These are phyloP conservation scores for Lottia scabra DNA, from an alignment of 2,888 invertebrate genomes.

Conservation along the genomic window DNA sequence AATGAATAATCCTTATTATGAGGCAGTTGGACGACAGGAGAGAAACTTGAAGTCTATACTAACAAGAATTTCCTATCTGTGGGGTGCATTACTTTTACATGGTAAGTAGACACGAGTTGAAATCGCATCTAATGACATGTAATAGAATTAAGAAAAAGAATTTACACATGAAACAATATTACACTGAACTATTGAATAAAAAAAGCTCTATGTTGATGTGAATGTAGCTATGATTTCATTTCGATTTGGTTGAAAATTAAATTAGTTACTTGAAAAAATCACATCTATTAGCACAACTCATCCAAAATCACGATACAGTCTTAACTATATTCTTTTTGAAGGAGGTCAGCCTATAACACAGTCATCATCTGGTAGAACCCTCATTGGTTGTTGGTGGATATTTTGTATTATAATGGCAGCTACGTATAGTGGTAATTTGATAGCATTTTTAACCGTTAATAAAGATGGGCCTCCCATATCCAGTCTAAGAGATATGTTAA, in stretches of 20 bases:
- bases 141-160: too few species aligned
- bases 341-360: neutral
- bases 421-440: neutral
- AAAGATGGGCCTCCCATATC: neutral
- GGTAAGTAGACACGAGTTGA: too few species aligned
- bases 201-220: too few species aligned
- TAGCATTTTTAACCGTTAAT: neutral
- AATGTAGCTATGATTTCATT: too few species aligned
- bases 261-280: too few species aligned
- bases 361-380: neutral
- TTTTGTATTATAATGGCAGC: conserved; percentile 2
- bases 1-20: conserved; percentile 43
- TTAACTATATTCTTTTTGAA: neutral
- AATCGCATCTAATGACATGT: too few species aligned
- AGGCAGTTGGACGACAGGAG: neutral
- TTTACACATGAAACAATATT: too few species aligned
- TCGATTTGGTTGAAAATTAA: too few species aligned
- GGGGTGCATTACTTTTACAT: neutral
- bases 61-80: neutral
- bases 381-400: neutral
- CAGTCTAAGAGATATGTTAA: neutral
- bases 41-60: neutral
- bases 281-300: too few species aligned
- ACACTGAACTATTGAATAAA: too few species aligned
- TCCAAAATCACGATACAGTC: too few species aligned